Conservation (phyloP, 2,113 vertebrate species). For the Psilopsiagon aurifrons region DNA sequence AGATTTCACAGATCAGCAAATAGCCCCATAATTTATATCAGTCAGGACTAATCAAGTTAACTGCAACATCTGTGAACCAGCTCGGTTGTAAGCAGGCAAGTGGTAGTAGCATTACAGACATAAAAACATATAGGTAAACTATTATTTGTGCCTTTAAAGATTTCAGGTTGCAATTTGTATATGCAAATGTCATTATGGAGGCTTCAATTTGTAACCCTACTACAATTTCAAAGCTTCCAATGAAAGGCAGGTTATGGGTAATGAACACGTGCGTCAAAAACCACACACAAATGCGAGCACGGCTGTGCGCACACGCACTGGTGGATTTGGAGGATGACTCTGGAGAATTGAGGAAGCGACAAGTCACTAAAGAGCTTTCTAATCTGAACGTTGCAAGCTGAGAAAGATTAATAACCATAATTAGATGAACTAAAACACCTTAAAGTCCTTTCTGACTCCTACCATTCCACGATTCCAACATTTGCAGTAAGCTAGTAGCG, state of each 20-base stretch:
- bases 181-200: neutral
- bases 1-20: neutral
- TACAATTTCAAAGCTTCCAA: neutral
- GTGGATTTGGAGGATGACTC: neutral
- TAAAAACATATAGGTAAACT: neutral
- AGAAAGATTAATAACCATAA: neutral
- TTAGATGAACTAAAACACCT: neutral
- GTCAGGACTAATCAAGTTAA: neutral
- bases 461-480: neutral
- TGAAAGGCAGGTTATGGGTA: neutral
- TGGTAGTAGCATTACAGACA: neutral
- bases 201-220: neutral
- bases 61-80: neutral
- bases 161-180: neutral
- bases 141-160: neutral
- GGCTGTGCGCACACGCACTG: neutral
- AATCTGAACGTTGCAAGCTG: neutral
- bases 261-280: neutral
- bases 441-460: neutral
- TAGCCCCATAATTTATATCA: fast-evolving
- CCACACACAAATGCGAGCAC: fast-evolving
- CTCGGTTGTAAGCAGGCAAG: neutral
- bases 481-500: neutral
- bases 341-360: neutral
- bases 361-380: neutral